Evolutionary conservation across 2,888 invertebrate genomes (phyloP), one percentile per base, ranked within the genome.

Genomic region (Cephus rjabovi): DNA sequence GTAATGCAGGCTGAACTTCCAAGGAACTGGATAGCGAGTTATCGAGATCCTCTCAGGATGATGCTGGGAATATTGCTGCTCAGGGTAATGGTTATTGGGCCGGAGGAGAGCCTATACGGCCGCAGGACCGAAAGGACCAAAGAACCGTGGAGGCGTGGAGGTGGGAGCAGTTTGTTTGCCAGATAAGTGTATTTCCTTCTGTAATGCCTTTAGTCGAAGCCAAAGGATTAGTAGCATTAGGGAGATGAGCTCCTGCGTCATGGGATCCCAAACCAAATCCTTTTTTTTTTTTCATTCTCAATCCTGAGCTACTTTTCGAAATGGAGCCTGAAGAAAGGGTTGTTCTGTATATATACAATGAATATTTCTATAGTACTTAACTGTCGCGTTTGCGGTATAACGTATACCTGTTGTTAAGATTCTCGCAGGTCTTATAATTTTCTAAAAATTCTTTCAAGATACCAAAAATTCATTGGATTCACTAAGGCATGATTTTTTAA

Each of bases 141-240:
- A 56, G 56, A 56, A 56, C 56, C 56, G 56, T 56, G 23, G 56
- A 56, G 23, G 9, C 56, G 56, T 56, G 56, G 56, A 31, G 71
- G 71, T 34, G 71, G 71, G 34, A 71, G 33, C 12, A 71, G 71
- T 34, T 71, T 71, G 71, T 71, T 71, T 71, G 71, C 71, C 77
- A 81, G 77, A 82, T 89, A 89, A 89, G 87, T 87, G 87, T 83
- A 87, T 89, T 87, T 87, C 84, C 56, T 56, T 23, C 87, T 81
- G 86, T 87, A 89, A 90, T 89, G 85, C 87, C 85, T 81, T 34
- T 71, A 30, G 37, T 12, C 34, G 35, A 74, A 74, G 74, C 74
- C 35, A 74, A 74, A 35, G 35, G 74, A 74, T 74, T 74, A 74
- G 31, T 30, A 74, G 74, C 74, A 74, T 74, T 74, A 74, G 74